phyloP scores from a whole-genome alignment of 2,113 vertebrate genomes.

The Plestiodon gilberti region DNA sequence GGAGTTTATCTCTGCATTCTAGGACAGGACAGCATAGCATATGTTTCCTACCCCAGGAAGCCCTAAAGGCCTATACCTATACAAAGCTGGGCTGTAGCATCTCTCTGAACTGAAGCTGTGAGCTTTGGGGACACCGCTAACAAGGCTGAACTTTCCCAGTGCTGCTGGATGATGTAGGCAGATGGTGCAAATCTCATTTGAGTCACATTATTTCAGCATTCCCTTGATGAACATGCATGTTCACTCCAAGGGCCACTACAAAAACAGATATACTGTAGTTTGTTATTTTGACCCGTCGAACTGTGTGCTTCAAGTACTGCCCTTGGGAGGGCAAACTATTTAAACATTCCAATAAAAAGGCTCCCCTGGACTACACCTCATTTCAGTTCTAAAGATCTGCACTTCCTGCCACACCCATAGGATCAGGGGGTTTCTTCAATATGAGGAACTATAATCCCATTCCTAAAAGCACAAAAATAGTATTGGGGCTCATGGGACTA shows the following conservation, averaged over 20 bases:
- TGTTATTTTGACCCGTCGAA: not conserved
- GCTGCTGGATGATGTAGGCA: not conserved
- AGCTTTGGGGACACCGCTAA: not conserved
- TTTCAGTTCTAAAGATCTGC: not conserved
- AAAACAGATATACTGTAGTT: not conserved
- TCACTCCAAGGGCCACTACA: not conserved
- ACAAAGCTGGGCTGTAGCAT: not conserved
- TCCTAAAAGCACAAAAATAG: not conserved
- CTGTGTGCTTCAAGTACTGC: not conserved
- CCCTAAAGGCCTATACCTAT: not conserved
- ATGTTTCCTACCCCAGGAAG: not conserved
- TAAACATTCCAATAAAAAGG: not conserved
- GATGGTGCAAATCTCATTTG: not conserved
- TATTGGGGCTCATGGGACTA: not conserved
- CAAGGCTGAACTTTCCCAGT: not conserved
- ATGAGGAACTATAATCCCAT: conserved; percentile 7
- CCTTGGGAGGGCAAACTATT: not conserved
- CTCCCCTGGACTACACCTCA: not conserved
- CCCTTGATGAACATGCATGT: not conserved
- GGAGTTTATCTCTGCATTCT: not conserved
- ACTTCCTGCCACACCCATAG: not conserved
- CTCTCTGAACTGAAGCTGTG: not conserved
- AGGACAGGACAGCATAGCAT: not conserved
- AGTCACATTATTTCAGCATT: not conserved
- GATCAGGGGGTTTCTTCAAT: not conserved